Base-by-base conservation (phyloP, 2,888 invertebrate species). In the Drosophila affinis region DNA sequence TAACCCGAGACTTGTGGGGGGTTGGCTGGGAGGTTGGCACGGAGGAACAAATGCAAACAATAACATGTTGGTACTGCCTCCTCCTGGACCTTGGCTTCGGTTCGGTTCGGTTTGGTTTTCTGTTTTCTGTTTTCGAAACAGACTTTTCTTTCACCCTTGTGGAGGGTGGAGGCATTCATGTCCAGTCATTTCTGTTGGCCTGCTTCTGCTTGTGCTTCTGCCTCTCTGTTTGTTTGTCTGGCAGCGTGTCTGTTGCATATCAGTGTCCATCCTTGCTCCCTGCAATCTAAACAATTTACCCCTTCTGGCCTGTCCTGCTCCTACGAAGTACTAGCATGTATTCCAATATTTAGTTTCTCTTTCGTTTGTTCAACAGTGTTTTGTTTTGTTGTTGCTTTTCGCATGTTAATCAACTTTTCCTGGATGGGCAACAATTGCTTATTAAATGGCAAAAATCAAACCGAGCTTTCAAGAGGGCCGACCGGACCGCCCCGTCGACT, bases 361-460 rank as follows among this genome's bases (percentile, higher is more conserved):
- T 63, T 59, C 18, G 47, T 14, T 34, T 34, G 34, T 0, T 14
- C 12, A 34, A 34, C 5, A 34, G 12, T 12, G 2, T 5, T 5
- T 4, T 14, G 12, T 29, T 46, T 53, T 62, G 9, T 7, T 17
- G 17, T 3, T 39, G 68, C 62, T 70, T 62, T 57, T 65, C 62
- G 60, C 63, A 76, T 64, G 77, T 72, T 85, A 85, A 83, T 83
- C 87, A 77, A 84, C 72, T 81, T 81, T 68, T 75, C 53, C 59
- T 58, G 63, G 27, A 21, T 24, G 14, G n/a, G 58, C 27, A 45
- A 46, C 54, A 70, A 55, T 70, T 62, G 48, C 54, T 58, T 60
- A 76, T 73, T 72, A 61, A 75, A 73, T 72, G 70, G 46, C 21
- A 68, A 68, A 39, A 68, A 61, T 68, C 55, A 62, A 75, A 63